Evolutionary conservation across 2,113 vertebrate species (phyloP).

Genomic region (Microcebus griseorufus): DNA sequence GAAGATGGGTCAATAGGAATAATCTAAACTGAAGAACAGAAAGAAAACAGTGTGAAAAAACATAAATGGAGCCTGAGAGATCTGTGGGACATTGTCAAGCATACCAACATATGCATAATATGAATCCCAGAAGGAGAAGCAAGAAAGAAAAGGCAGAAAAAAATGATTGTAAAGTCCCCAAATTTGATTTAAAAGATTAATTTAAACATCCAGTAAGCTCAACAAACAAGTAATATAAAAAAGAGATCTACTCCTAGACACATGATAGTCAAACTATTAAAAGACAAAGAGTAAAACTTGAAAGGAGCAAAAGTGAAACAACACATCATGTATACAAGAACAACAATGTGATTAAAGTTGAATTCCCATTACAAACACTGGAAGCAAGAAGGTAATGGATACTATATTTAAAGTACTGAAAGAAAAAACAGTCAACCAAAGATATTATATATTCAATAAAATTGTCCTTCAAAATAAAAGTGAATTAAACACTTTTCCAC

Average conservation of each 20-base stretch:
- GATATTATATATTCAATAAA: neutral
- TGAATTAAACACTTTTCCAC: neutral
- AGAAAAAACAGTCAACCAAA: neutral
- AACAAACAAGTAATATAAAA: neutral
- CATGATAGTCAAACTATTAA: neutral
- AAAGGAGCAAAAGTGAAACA: neutral
- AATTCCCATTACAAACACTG: neutral
- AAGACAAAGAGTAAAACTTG: neutral
- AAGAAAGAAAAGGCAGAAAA: neutral
- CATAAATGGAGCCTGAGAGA: neutral
- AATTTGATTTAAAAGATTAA: constrained; percentile 9
- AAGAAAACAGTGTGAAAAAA: neutral
- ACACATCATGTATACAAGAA: neutral
- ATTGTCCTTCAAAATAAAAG: neutral
- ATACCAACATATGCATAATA: neutral
- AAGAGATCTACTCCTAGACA: neutral
- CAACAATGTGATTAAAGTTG: neutral
- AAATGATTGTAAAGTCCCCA: neutral
- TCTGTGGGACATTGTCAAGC: neutral
- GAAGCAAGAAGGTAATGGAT: neutral
- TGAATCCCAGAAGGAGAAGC: neutral
- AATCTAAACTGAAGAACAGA: neutral
- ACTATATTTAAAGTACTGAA: neutral
- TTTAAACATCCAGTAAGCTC: neutral
- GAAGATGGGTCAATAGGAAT: neutral